These are phyloP conservation scores for Saccopteryx bilineata DNA, from an alignment of 2,113 vertebrate species.

Conservation along the genomic window DNA sequence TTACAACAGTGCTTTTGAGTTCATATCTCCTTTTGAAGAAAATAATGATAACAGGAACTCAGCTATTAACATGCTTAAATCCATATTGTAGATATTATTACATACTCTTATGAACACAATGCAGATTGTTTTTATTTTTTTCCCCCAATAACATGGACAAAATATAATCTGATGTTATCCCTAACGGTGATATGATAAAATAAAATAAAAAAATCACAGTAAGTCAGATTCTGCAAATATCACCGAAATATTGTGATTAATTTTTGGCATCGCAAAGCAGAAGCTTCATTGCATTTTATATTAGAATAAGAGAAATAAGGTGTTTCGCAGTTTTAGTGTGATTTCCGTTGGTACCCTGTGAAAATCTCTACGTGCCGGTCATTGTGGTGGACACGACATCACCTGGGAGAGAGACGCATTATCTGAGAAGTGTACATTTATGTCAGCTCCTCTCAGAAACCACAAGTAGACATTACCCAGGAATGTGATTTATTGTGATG, in stretches of 20 bases:
- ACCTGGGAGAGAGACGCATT: constrained; percentile 65
- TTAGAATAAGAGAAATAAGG: constrained; percentile 49
- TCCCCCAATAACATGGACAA: neutral
- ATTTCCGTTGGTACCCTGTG: constrained; percentile 57
- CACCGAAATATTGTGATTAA: neutral
- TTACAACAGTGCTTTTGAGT: constrained; percentile 15
- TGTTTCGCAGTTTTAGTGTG: neutral
- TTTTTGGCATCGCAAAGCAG: neutral
- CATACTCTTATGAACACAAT: neutral
- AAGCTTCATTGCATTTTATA: neutral
- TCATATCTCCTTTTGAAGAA: constrained; percentile 7
- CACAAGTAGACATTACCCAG: constrained; percentile 64
- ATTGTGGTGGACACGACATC: constrained; percentile 33
- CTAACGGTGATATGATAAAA: neutral
- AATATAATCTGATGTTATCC: neutral
- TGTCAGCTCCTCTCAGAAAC: constrained; percentile 73
- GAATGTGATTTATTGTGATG: constrained; percentile 78
- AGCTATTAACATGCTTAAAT: neutral
- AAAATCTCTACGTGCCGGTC: constrained; percentile 38
- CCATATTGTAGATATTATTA: neutral
- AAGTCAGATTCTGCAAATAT: neutral
- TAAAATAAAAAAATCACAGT: neutral
- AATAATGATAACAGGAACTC: constrained; percentile 26
- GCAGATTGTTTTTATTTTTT: constrained; percentile 49
- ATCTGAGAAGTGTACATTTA: neutral